These are phyloP conservation scores for Urocolius indicus DNA, from an alignment of 2,113 vertebrate species.

Conservation along the genomic window DNA sequence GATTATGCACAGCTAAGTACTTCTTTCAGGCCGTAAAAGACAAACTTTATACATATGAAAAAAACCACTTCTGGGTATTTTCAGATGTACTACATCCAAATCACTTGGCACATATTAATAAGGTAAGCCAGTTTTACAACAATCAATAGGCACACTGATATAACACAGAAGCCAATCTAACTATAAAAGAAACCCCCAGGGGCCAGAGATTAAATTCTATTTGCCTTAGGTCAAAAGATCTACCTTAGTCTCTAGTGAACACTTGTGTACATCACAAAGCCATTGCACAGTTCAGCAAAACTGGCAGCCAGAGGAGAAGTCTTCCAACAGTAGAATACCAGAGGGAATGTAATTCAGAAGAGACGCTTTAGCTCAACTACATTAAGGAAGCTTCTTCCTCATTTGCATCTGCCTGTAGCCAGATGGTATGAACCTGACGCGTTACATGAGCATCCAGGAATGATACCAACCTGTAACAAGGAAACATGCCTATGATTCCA, in stretches of 20 bases:
- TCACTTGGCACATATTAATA: background rate
- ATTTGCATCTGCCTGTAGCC: background rate
- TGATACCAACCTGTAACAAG: rapidly evolving
- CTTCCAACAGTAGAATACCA: background rate
- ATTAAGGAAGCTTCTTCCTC: background rate
- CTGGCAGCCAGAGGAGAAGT: background rate
- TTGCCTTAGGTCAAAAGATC: constrained; percentile 33
- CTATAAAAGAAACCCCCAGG: constrained; percentile 1
- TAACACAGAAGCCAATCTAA: background rate
- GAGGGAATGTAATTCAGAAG: background rate
- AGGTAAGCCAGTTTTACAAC: background rate
- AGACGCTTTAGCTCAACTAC: background rate
- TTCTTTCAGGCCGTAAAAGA: background rate
- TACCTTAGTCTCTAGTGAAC: background rate
- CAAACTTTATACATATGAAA: background rate
- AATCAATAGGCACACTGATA: background rate
- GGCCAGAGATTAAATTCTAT: constrained; percentile 15
- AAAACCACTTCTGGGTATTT: background rate
- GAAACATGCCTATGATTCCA: background rate
- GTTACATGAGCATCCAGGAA: background rate
- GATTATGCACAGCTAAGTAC: background rate
- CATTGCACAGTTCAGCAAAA: background rate
- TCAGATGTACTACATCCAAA: background rate
- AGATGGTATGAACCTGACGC: background rate
- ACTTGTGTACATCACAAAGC: background rate